Evolutionary conservation across 2,888 invertebrate species (phyloP), one percentile per base, ranked within the genome.

Genomic region (Cephus spinipes): DNA sequence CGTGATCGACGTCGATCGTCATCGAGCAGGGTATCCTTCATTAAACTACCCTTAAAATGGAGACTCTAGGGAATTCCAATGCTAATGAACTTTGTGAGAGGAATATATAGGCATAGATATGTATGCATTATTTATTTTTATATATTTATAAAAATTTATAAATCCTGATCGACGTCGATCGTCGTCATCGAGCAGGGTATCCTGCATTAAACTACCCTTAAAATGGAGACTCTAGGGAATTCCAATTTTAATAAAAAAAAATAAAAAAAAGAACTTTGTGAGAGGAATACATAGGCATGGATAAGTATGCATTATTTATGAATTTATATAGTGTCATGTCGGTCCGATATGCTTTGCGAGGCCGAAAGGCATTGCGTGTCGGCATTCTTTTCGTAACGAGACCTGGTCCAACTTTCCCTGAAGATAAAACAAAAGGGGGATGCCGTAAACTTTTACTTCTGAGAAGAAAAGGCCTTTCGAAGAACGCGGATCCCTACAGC

Each of bases 401-500:
- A 55, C 23, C 55, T 55, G 55, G 55, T 55, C 55, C 55, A 55
- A 55, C 55, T 55, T 55, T 55, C 55, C 55, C 55, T 55, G 55
- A 23, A 55, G 55, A 55, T 55, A 55, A 55, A 55, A 55, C 55
- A 55, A 55, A 55, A 55, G 55, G 55, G 23, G 55, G 55, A 55
- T 55, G 55, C 55, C 55, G 55, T 55, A 55, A 55, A 55, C 55
- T 55, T 55, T 55, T 55, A 71, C 71, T 71, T 71, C 71, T 33
- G 12, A 71, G 71, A 71, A 71, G 71, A 71, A 71, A n/a, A 71
- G 31, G 32, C 15, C 71, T 71, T 23, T 33, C 71, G 23, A 55
- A 1, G 71, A 71, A 33, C 71, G 71, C 31, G 31, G 71, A 71
- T 71, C 71, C 31, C 71, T 23, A 79, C 78, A 78, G 84, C 83